These are phyloP conservation scores for Brachionus angularis DNA, from an alignment of 1,140 invertebrate species.

Conservation along the genomic window DNA sequence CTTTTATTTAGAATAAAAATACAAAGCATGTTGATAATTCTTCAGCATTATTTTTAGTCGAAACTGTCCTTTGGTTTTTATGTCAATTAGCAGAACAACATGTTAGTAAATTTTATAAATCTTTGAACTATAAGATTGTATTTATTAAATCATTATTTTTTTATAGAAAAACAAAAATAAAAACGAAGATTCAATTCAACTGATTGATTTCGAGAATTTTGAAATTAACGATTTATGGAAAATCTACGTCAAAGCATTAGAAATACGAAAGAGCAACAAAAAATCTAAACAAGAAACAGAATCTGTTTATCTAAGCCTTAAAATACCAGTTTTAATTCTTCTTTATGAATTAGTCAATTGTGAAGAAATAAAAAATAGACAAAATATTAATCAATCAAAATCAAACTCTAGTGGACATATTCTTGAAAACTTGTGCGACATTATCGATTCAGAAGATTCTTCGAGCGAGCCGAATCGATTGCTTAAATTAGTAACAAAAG, in stretches of 20 bases:
- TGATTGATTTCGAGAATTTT: constrained; percentile 18
- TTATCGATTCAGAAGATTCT: constrained; percentile 9
- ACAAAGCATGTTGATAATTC: neutral
- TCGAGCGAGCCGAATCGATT: neutral
- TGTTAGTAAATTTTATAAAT: neutral
- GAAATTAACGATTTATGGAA: constrained; percentile 27
- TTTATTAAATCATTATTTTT: no score
- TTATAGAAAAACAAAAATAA: no score
- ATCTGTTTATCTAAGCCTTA: neutral
- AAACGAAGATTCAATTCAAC: neutral
- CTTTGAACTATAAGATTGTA: no score
- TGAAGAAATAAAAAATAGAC: constrained; percentile 6
- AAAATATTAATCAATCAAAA: constrained; percentile 8
- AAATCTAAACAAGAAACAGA: neutral
- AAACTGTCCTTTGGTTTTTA: constrained; percentile 3
- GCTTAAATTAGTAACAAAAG: neutral
- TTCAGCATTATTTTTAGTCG: constrained; percentile 1
- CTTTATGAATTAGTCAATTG: constrained; percentile 21
- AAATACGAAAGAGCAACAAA: neutral
- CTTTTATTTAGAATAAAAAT: neutral
- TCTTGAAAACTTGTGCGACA: neutral
- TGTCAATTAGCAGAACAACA: constrained; percentile 30
- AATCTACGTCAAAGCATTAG: constrained; percentile 9
- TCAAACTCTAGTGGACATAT: constrained; percentile 7
- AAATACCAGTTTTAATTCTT: constrained; percentile 29